Conservation (phyloP, 2,113 vertebrate species). For the Calyptommatus sinebrachiatus region DNA sequence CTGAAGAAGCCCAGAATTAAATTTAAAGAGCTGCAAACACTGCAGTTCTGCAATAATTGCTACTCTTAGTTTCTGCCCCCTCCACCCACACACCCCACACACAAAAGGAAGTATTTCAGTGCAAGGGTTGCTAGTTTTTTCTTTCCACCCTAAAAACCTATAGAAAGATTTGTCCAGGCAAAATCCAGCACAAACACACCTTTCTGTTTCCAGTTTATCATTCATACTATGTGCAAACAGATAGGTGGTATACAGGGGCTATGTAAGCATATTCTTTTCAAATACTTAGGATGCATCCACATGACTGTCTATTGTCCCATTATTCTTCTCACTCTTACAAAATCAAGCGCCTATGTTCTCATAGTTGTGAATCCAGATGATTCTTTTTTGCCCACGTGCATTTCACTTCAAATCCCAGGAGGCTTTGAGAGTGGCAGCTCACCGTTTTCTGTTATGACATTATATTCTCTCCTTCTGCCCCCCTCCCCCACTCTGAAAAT, state of each 20-base stretch:
- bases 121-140: conserved; percentile 31
- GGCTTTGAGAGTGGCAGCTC: too few relatives aligned
- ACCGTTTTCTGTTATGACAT: too few relatives aligned
- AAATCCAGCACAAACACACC: neutral
- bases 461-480: too few relatives aligned
- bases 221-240: neutral
- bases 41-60: conserved; percentile 59
- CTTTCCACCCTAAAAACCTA: conserved; percentile 18
- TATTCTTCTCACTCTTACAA: too few relatives aligned
- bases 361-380: too few relatives aligned
- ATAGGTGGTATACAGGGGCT: neutral
- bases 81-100: conserved; percentile 45
- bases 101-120: conserved; percentile 43
- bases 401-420: too few relatives aligned
- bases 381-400: too few relatives aligned
- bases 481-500: too few relatives aligned
- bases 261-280: neutral
- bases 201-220: conserved; percentile 8
- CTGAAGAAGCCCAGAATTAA: conserved; percentile 63
- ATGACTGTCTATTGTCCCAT: neutral
- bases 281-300: neutral
- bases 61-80: conserved; percentile 40
- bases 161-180: conserved; percentile 8
- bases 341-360: too few relatives aligned
- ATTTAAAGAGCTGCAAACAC: conserved; percentile 65